Evolutionary conservation across 1,140 invertebrate genomes (phyloP).

Genomic region (Scaptomyza graminum): DNA sequence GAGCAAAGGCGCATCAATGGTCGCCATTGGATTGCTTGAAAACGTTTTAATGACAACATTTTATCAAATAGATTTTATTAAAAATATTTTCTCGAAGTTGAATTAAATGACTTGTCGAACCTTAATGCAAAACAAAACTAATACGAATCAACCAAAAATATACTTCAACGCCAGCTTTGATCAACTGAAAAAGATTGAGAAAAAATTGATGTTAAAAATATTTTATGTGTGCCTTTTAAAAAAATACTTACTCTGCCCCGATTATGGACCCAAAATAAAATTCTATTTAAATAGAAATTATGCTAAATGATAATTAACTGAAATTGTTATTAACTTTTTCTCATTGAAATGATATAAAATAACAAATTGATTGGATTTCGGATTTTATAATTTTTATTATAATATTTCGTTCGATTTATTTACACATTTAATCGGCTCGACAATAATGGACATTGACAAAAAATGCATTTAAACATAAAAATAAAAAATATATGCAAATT

Average conservation of each 20-base stretch:
- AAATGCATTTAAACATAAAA: conserved; percentile 3
- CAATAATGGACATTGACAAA: conserved; percentile 11
- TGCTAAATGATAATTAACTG: too few species aligned
- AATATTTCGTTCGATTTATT: conserved; percentile 42
- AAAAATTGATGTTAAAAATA: background rate
- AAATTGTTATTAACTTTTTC: too few species aligned
- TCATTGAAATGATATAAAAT: too few species aligned
- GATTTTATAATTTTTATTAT: conserved; percentile 36
- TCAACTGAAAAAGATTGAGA: background rate
- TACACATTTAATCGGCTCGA: conserved; percentile 44
- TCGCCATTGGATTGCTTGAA: conserved; percentile 37
- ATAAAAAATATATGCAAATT: conserved; percentile 28
- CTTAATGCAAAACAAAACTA: conserved; percentile 25
- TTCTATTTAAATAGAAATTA: conserved; percentile 43
- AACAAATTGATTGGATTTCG: conserved; percentile 2
- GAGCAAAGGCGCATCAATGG: conserved; percentile 57
- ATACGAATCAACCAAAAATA: background rate
- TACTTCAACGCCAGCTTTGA: conserved; percentile 14
- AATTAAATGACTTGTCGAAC: conserved; percentile 23
- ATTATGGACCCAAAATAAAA: too few species aligned
- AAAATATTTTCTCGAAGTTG: conserved; percentile 27
- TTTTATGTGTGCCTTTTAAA: too few species aligned
- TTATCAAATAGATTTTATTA: conserved; percentile 13
- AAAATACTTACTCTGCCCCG: too few species aligned
- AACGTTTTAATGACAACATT: conserved; percentile 55